Conservation (phyloP, 2,888 invertebrate genomes). For the Aphodius sticticus region DNA sequence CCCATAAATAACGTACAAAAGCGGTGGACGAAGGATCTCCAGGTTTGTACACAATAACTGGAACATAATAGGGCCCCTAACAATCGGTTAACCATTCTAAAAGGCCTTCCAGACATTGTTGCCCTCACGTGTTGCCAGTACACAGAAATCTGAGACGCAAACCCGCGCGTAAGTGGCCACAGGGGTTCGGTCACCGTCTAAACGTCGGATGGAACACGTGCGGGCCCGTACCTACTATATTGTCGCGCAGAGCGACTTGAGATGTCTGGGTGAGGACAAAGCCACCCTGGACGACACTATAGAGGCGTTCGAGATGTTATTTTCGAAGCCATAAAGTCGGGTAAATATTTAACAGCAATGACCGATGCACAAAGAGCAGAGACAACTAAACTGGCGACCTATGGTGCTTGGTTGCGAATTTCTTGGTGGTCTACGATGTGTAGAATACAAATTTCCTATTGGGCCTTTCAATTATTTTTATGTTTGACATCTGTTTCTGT, state of each 20-base stretch:
- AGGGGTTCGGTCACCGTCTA: not conserved
- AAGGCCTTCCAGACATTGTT: conserved; percentile 11
- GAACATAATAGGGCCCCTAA: conserved; percentile 6
- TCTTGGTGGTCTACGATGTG: conserved; percentile 8
- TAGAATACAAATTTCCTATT: not conserved
- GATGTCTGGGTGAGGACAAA: not conserved
- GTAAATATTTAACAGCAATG: conserved; percentile 13
- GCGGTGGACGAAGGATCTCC: not conserved
- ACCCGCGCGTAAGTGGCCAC: not conserved
- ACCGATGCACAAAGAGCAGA: not conserved
- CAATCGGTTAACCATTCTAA: conserved; percentile 18
- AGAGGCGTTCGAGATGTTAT: not conserved
- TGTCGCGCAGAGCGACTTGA: not conserved
- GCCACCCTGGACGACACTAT: not conserved
- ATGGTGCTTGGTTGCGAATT: not conserved
- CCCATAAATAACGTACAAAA: conserved; percentile 11
- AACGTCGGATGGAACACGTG: not conserved
- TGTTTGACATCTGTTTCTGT: conserved; percentile 13
- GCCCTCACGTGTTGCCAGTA: conserved; percentile 7
- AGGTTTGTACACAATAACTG: not conserved
- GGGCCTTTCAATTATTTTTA: not conserved
- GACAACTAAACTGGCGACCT: conserved; percentile 5
- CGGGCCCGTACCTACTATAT: not conserved
- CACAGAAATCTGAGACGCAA: not conserved
- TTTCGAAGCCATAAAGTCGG: conserved; percentile 6